These are phyloP conservation scores for Heliconius ismenius DNA, from an alignment of 2,888 invertebrate species.

Conservation along the genomic window DNA sequence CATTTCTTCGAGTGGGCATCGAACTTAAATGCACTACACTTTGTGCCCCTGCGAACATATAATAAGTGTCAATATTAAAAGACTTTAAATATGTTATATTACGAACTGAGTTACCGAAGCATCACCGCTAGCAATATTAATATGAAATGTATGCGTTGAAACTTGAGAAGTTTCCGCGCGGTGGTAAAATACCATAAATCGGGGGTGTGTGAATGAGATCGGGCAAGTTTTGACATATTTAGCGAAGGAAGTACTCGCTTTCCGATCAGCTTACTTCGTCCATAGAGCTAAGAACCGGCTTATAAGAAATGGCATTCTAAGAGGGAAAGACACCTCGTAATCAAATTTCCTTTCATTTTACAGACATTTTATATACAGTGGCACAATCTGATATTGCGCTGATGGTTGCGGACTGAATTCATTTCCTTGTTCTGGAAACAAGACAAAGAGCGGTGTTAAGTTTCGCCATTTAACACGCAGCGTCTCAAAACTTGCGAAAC, in stretches of 20 bases:
- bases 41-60: too few relatives aligned
- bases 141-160: slow-evolving; percentile 24
- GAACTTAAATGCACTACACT: neutral
- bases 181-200: slow-evolving; percentile 53
- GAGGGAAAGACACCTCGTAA: neutral
- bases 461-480: too few relatives aligned
- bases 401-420: too few relatives aligned
- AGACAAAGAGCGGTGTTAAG: too few relatives aligned
- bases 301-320: neutral
- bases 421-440: too few relatives aligned
- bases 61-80: neutral
- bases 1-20: neutral
- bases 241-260: slow-evolving; percentile 41
- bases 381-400: too few relatives aligned
- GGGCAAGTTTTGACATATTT: slow-evolving; percentile 60
- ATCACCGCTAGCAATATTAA: slow-evolving; percentile 18
- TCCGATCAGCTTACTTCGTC: slow-evolving; percentile 21
- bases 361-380: too few relatives aligned
- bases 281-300: slow-evolving; percentile 17
- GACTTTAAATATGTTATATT: neutral
- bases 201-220: slow-evolving; percentile 52
- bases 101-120: neutral
- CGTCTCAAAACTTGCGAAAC: too few relatives aligned
- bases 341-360: too few relatives aligned
- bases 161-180: slow-evolving; percentile 28